phyloP scores from a whole-genome alignment of 2,797 vertebrate genomes.

The Lepidocolaptes lacrymiger region DNA sequence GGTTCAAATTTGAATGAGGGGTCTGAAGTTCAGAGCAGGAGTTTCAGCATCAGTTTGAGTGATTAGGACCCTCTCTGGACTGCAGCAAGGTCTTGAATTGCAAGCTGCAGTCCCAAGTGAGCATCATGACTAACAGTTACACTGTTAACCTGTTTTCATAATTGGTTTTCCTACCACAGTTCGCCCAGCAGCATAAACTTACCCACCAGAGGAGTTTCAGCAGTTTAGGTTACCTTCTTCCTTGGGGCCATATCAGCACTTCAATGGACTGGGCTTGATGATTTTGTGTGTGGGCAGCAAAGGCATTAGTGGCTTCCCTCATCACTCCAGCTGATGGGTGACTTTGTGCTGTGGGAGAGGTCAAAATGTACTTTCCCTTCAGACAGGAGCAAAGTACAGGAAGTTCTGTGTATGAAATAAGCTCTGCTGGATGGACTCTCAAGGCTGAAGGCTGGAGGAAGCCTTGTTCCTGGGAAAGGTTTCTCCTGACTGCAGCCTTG shows the following conservation, averaged over 20 bases:
- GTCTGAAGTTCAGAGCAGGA: slow-evolving; percentile 8
- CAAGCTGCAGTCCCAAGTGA: background rate
- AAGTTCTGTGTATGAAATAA: background rate
- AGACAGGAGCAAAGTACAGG: background rate
- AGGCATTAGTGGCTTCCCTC: background rate
- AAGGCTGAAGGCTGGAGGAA: background rate
- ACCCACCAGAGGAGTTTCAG: background rate
- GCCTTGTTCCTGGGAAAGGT: background rate
- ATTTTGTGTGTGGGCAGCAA: background rate
- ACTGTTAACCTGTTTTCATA: background rate
- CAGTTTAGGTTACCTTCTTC: background rate
- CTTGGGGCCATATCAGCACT: background rate
- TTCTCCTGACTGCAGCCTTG: background rate
- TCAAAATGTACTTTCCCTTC: background rate
- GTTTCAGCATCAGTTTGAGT: background rate
- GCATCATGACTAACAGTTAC: fast-evolving
- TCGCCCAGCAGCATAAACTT: background rate
- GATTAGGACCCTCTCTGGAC: background rate
- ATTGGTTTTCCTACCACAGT: background rate
- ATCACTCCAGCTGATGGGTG: background rate
- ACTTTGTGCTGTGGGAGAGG: background rate
- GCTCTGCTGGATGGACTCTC: background rate
- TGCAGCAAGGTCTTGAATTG: background rate
- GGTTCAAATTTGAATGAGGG: background rate
- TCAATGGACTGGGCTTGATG: background rate